Conservation (phyloP, 2,797 vertebrate genomes). For the Morelia viridis region DNA sequence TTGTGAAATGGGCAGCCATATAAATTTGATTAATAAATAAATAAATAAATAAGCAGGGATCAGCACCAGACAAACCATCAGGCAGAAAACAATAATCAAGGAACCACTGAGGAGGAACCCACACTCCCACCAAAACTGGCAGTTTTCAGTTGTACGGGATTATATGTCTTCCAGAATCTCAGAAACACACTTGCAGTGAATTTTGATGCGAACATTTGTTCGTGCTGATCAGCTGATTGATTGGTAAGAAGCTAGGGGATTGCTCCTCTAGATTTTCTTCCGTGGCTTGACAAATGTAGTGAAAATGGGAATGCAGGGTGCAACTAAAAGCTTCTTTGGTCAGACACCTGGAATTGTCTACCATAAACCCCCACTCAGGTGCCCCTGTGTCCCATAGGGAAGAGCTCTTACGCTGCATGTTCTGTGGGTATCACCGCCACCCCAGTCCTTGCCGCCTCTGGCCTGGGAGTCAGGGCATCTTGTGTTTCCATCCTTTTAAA, state of each 20-base stretch:
- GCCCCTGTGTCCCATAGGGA: neutral
- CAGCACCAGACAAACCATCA: neutral
- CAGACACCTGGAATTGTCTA: neutral
- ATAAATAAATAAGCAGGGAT: neutral
- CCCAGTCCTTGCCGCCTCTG: neutral
- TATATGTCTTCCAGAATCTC: neutral
- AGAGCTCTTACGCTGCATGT: neutral
- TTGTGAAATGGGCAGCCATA: too few relatives aligned
- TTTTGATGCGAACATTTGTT: neutral
- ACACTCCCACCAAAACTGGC: neutral
- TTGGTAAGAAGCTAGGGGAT: neutral
- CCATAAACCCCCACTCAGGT: neutral
- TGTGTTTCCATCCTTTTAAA: slow-evolving; percentile 46
- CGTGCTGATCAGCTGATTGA: neutral
- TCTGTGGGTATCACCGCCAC: neutral
- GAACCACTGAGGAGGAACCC: neutral
- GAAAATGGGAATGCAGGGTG: neutral
- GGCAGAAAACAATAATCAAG: neutral
- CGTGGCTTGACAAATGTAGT: neutral
- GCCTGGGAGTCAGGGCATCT: slow-evolving; percentile 33
- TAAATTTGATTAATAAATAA: too few relatives aligned
- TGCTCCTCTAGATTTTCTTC: neutral
- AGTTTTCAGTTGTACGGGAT: neutral
- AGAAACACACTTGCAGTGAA: neutral
- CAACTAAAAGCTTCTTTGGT: neutral